Evolutionary conservation across 2,113 vertebrate genomes (phyloP).

Genomic region (Hippocampus barbouri): DNA sequence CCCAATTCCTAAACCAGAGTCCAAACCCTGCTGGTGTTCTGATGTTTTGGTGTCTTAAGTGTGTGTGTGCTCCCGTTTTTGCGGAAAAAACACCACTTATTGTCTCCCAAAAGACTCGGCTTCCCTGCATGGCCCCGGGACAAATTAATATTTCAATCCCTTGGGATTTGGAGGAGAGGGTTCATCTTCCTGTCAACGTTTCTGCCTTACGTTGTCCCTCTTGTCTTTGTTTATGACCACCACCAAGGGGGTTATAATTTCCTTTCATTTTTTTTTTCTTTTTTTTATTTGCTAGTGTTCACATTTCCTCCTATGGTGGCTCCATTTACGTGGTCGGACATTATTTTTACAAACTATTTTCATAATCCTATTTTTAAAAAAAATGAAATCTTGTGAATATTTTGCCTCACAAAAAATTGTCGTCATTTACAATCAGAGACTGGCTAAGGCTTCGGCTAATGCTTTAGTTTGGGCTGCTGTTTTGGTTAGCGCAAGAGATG

Average conservation of each 20-base stretch:
- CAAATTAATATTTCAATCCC: constrained; percentile 97
- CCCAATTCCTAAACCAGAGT: constrained; percentile 49
- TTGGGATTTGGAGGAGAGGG: constrained; percentile 74
- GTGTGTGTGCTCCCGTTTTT: constrained; percentile 42
- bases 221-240: constrained; percentile 66
- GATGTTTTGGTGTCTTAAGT: constrained; percentile 37
- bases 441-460: background rate
- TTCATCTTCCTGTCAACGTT: constrained; percentile 79
- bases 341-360: background rate
- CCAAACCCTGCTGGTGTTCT: constrained; percentile 40
- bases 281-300: background rate
- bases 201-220: constrained; percentile 44
- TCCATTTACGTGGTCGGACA: background rate
- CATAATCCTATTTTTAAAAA: background rate
- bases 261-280: no score
- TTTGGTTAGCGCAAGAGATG: background rate
- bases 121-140: constrained; percentile 81
- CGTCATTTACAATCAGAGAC: background rate
- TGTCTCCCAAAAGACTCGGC: constrained; percentile 73
- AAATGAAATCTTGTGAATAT: background rate
- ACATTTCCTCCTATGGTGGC: background rate
- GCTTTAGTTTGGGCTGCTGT: background rate
- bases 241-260: background rate
- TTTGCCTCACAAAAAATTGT: background rate
- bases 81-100: constrained; percentile 86